phyloP scores from a whole-genome alignment of 2,113 vertebrate species.

The Poicephalus gulielmi region DNA sequence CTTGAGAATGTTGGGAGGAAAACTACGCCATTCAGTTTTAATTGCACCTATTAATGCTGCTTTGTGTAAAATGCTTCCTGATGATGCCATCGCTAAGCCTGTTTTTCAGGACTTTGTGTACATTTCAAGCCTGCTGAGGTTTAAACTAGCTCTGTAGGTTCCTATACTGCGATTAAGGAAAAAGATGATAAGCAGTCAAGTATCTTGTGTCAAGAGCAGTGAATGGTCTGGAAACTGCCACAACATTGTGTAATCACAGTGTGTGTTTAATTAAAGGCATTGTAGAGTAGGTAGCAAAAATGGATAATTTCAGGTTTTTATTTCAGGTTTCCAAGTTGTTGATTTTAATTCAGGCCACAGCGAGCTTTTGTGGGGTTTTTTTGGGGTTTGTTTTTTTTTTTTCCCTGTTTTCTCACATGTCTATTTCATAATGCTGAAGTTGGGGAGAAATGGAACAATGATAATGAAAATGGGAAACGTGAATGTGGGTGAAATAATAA shows the following conservation, averaged over 20 bases:
- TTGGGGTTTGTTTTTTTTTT: background rate
- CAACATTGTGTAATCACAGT: background rate
- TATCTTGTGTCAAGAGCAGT: background rate
- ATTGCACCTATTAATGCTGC: constrained; percentile 16
- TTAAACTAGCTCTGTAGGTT: constrained; percentile 4
- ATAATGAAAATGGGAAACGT: background rate
- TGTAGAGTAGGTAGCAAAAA: background rate
- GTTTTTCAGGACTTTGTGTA: constrained; percentile 24
- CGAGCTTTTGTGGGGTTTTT: background rate
- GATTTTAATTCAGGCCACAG: background rate
- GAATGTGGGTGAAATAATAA: background rate
- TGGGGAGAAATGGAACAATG: background rate
- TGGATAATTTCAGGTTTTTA: background rate
- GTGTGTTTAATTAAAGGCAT: background rate
- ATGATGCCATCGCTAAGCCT: constrained; percentile 29
- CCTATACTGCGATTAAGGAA: background rate
- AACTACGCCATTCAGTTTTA: constrained; percentile 21
- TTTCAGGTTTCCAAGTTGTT: background rate
- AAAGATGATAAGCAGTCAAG: background rate
- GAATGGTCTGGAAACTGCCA: background rate
- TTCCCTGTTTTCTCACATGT: background rate
- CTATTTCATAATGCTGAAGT: background rate
- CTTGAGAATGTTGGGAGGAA: background rate
- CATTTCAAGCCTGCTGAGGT: background rate
- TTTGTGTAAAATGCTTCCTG: background rate